Percentiles rank a stretch among this genome's conserved stretches.
phyloP scores from a whole-genome alignment of 2,888 invertebrate species.

The Folsomia candida region DNA sequence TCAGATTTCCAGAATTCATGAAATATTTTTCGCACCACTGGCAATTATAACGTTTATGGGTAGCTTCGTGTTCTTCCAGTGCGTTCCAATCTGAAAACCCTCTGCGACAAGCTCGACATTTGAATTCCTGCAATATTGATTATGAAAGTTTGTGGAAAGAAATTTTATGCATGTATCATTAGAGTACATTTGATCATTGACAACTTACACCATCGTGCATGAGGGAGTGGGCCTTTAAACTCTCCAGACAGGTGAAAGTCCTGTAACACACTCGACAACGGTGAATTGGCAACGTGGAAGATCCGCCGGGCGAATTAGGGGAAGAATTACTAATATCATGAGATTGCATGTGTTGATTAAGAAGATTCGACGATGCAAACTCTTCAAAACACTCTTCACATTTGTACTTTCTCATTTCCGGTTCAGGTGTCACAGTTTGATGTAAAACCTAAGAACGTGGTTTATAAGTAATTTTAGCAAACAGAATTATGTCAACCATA shows the following conservation, averaged over 20 bases:
- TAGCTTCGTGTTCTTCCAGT: conserved; percentile 35
- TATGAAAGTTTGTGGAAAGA: neutral
- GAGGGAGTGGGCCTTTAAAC: conserved; percentile 28
- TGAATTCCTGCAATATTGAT: neutral
- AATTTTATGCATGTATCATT: neutral
- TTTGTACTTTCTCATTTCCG: neutral
- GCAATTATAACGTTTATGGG: conserved; percentile 37
- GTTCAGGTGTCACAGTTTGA: neutral
- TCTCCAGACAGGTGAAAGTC: conserved; percentile 31
- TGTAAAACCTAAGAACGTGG: neutral
- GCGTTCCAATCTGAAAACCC: conserved; percentile 31
- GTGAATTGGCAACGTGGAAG: conserved; percentile 1
- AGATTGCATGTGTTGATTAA: neutral
- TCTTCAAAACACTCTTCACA: neutral
- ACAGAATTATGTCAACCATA: conserved; percentile 10
- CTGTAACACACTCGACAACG: conserved; percentile 35
- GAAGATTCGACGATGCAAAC: neutral
- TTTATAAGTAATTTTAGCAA: neutral
- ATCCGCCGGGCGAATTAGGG: neutral
- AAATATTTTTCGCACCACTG: conserved; percentile 35
- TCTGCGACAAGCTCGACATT: conserved; percentile 31
- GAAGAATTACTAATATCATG: neutral
- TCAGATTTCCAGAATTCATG: conserved; percentile 37
- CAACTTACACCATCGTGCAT: conserved; percentile 30
- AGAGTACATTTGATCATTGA: neutral